Evolutionary conservation across 2,888 invertebrate species (phyloP).

Genomic region (Drosophila cognata): DNA sequence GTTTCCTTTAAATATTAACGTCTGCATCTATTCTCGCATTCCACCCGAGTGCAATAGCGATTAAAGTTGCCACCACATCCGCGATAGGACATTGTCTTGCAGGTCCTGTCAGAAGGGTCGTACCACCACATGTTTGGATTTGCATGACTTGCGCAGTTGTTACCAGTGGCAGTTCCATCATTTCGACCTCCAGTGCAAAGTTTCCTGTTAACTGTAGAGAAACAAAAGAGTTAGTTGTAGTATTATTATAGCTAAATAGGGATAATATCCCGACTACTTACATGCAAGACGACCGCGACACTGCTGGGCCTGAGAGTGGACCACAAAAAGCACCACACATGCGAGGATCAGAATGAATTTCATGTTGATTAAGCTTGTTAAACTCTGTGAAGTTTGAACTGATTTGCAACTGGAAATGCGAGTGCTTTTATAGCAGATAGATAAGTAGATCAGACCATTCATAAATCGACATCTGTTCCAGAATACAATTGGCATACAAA

Average conservation of each 20-base stretch:
- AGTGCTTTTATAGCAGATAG: constrained; percentile 12
- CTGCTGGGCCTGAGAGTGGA: constrained; percentile 20
- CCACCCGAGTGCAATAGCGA: constrained; percentile 9
- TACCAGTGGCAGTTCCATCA: background rate
- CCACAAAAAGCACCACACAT: background rate
- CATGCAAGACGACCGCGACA: background rate
- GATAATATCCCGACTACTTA: background rate
- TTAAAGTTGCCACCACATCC: constrained; percentile 36
- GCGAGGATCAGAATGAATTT: constrained; percentile 38
- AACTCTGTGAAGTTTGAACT: constrained; percentile 23
- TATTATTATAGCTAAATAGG: too few species aligned
- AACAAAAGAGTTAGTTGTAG: background rate
- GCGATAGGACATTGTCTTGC: background rate
- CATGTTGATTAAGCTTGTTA: constrained; percentile 18
- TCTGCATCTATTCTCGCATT: background rate
- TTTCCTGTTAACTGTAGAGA: background rate
- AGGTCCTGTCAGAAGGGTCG: background rate
- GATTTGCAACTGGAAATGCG: background rate
- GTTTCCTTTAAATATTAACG: background rate
- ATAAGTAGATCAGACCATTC: background rate
- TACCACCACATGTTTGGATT: constrained; percentile 12
- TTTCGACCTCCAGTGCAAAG: background rate
- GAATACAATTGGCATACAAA: background rate
- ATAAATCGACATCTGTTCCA: background rate
- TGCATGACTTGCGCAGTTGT: too few species aligned